phyloP scores from a whole-genome alignment of 2,113 vertebrate species.

The Neopipo cinnamomea region DNA sequence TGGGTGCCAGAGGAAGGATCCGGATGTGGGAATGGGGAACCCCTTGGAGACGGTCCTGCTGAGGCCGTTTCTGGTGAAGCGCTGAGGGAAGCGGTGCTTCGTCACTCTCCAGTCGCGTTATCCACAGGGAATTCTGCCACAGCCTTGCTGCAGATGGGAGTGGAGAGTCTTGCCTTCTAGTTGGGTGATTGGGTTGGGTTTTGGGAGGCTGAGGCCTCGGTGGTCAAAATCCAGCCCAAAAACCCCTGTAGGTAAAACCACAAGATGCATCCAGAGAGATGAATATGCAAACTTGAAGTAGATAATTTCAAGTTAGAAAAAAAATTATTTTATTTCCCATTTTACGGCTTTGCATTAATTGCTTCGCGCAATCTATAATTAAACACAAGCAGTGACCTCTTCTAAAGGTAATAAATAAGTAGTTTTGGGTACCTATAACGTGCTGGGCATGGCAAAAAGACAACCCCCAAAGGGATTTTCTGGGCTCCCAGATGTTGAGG shows the following conservation, averaged over 20 bases:
- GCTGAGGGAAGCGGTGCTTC: fast-evolving
- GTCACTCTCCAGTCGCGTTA: fast-evolving
- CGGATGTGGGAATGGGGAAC: fast-evolving
- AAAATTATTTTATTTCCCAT: not conserved
- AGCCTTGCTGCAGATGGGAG: not conserved
- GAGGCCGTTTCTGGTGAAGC: fast-evolving
- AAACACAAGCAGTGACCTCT: not conserved
- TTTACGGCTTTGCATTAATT: not conserved
- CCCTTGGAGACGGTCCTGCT: not conserved
- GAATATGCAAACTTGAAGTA: not conserved
- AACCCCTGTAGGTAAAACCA: not conserved
- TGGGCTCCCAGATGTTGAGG: fast-evolving
- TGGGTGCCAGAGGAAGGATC: not conserved
- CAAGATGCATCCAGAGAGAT: not conserved
- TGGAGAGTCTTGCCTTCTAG: not conserved
- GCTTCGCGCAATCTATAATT: not conserved
- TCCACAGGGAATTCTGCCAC: not conserved
- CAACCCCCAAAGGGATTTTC: not conserved
- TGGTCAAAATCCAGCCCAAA: not conserved
- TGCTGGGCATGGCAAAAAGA: not conserved
- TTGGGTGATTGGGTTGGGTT: not conserved
- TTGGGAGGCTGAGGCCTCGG: fast-evolving
- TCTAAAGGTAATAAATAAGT: not conserved
- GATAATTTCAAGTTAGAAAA: not conserved
- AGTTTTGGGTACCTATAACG: too few relatives aligned